Conservation (phyloP, 1,140 invertebrate species). For the Seison nebaliae region DNA sequence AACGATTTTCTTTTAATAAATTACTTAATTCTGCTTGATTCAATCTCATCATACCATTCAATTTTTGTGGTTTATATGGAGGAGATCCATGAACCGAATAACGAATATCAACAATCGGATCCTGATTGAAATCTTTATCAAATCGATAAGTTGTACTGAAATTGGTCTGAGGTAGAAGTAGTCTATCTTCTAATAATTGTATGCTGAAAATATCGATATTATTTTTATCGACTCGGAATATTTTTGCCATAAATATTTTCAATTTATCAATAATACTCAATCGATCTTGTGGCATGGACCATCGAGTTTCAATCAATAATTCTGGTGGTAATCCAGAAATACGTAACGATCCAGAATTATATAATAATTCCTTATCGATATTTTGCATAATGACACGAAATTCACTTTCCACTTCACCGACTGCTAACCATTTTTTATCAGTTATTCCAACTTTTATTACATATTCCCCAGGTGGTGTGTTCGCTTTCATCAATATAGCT, state of each 20-base stretch:
- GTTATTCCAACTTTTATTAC: slow-evolving; percentile 7
- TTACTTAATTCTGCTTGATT: slow-evolving; percentile 29
- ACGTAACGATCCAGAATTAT: slow-evolving; percentile 9
- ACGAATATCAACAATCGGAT: slow-evolving; percentile 40
- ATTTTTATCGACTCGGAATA: no score
- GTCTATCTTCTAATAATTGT: no score
- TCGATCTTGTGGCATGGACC: no score
- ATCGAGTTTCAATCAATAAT: slow-evolving; percentile 5
- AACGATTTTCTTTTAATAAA: slow-evolving; percentile 62
- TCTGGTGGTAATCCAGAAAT: background rate
- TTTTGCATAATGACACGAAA: slow-evolving; percentile 1
- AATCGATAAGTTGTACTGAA: no score
- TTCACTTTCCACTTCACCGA: slow-evolving; percentile 2
- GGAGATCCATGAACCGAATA: slow-evolving; percentile 80
- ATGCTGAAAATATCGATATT: no score
- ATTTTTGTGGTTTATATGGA: slow-evolving; percentile 67
- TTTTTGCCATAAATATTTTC: no score
- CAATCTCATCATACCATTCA: slow-evolving; percentile 74
- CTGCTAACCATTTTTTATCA: slow-evolving; percentile 9
- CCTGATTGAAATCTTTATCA: slow-evolving; percentile 16
- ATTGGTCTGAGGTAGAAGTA: no score
- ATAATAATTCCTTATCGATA: background rate
- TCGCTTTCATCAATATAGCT: slow-evolving; percentile 5
- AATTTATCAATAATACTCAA: no score
- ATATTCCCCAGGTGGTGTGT: slow-evolving; percentile 3